phyloP scores from a whole-genome alignment of 1,140 invertebrate species.

The Argopecten irradians region DNA sequence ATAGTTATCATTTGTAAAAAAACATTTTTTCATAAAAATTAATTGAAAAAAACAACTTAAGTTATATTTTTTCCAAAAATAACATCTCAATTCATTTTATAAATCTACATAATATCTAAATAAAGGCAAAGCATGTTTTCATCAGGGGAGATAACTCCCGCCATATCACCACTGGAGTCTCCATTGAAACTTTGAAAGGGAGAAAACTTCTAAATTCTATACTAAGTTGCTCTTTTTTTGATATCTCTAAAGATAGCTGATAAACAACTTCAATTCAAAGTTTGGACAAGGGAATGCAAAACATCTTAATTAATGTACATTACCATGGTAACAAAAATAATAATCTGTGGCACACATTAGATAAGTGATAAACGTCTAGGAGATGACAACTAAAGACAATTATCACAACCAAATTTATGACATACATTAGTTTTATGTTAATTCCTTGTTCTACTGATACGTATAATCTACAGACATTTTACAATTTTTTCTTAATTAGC shows the following conservation, averaged over 20 bases:
- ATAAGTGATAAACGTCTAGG: not conserved
- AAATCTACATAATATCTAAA: not conserved
- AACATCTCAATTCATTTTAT: too few species aligned
- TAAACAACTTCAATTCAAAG: too few species aligned
- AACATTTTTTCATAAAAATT: too few species aligned
- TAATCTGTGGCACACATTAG: not conserved
- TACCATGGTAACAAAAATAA: not conserved
- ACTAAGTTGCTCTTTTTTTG: not conserved
- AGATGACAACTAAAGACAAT: not conserved
- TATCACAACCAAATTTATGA: not conserved
- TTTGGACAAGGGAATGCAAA: too few species aligned
- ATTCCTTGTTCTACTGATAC: not conserved
- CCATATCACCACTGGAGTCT: not conserved
- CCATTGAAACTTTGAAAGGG: too few species aligned
- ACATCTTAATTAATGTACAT: not conserved
- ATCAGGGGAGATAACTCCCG: not conserved
- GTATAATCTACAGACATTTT: not conserved
- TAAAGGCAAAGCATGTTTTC: too few species aligned
- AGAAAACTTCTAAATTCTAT: not conserved
- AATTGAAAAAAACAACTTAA: too few species aligned
- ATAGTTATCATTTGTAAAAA: too few species aligned
- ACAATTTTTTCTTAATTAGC: not conserved
- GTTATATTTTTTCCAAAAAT: too few species aligned
- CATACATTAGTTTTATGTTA: not conserved
- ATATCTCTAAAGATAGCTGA: not conserved